Conservation (phyloP, 2,888 invertebrate genomes). For the Hyposoter dolosus region DNA sequence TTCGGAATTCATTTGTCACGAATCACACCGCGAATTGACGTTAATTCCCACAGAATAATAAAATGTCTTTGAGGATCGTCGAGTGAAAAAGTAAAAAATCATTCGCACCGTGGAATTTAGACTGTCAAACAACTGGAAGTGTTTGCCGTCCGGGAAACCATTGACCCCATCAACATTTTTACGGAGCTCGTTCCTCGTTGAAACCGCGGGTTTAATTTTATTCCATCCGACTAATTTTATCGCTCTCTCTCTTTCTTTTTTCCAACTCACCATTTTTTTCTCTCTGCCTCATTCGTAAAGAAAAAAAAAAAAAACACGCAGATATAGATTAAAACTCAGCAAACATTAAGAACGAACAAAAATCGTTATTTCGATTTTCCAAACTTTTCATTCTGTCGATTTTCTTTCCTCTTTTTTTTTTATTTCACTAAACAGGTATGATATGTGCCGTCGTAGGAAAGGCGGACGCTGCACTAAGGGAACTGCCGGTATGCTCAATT, state of each 20-base stretch:
- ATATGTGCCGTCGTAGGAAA: constrained; percentile 98
- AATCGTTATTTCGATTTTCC: constrained; percentile 54
- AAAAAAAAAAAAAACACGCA: constrained; percentile 13
- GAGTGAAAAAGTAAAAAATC: not conserved
- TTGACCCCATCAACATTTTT: constrained; percentile 31
- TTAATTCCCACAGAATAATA: constrained; percentile 49
- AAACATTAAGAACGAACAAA: not conserved
- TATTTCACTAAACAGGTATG: constrained; percentile 91
- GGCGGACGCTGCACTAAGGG: constrained; percentile 99
- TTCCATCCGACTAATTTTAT: constrained; percentile 17
- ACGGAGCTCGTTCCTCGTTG: constrained; percentile 9
- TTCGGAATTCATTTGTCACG: constrained; percentile 14
- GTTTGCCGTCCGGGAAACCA: constrained; percentile 43
- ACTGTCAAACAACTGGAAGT: constrained; percentile 40
- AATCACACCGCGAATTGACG: constrained; percentile 22
- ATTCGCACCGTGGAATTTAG: constrained; percentile 48
- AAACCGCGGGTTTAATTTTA: not conserved
- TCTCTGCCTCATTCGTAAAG: not conserved
- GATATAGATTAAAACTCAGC: not conserved
- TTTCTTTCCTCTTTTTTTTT: constrained; percentile 70
- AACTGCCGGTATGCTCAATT: constrained; percentile 95
- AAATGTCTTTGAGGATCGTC: constrained; percentile 19
- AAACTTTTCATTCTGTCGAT: constrained; percentile 82
- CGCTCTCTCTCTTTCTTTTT: not conserved
- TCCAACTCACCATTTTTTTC: not conserved